Conservation (phyloP, 2,113 vertebrate genomes). For the Tragelaphus imberbis region DNA sequence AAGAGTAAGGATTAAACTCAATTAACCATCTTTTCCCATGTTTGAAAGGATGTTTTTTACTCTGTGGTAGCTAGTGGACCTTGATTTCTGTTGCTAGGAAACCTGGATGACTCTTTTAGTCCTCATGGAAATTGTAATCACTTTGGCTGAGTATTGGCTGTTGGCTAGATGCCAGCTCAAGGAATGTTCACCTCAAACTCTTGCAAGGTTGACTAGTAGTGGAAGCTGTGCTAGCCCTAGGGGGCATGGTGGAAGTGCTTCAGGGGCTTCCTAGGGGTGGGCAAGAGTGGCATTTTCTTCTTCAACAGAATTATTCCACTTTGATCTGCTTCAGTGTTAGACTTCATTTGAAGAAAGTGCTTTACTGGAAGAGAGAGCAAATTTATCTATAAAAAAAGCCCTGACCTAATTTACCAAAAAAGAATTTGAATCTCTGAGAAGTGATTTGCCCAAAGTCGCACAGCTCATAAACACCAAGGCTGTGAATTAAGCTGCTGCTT, state of each 20-base stretch:
- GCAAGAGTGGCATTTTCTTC: not conserved
- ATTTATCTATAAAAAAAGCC: not conserved
- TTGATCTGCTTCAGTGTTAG: not conserved
- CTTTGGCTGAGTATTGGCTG: not conserved
- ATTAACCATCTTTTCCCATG: not conserved
- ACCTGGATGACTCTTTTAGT: slow-evolving; percentile 18
- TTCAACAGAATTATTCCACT: not conserved
- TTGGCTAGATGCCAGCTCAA: not conserved
- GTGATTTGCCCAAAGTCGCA: not conserved
- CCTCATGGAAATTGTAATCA: slow-evolving; percentile 1
- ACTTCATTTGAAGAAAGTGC: not conserved
- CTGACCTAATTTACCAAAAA: not conserved
- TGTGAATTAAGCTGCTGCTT: not conserved
- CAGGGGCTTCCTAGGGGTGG: not conserved
- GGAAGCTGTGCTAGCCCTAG: not conserved
- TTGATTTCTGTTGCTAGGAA: slow-evolving; percentile 60
- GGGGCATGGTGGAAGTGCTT: not conserved
- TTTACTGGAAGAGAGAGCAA: not conserved
- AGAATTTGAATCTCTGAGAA: not conserved
- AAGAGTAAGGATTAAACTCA: not conserved
- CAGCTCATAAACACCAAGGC: not conserved
- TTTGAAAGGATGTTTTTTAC: not conserved
- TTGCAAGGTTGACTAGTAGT: not conserved
- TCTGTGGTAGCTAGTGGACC: not conserved
- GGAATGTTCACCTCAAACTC: not conserved